phyloP scores from a whole-genome alignment of 1,140 invertebrate species.

The Pomacea maculata region DNA sequence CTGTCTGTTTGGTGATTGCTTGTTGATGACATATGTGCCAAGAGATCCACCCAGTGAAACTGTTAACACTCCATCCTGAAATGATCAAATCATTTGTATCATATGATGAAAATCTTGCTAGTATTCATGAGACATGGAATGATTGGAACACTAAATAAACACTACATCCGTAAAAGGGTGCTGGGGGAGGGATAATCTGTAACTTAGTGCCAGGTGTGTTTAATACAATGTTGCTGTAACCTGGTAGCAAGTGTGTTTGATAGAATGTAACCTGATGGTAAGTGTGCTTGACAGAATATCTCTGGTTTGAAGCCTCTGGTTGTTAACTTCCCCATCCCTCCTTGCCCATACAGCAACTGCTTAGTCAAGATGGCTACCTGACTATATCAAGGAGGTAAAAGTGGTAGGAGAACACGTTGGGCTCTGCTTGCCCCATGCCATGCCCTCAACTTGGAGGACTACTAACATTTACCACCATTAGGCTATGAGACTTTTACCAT shows the following conservation, averaged over 20 bases:
- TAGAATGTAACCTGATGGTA: no score
- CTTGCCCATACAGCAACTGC: no score
- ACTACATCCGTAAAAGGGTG: neutral
- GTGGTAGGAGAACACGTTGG: no score
- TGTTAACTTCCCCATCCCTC: neutral
- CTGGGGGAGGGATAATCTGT: neutral
- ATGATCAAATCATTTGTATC: constrained; percentile 16
- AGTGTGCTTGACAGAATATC: no score
- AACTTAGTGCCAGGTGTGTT: neutral
- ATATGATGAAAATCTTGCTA: neutral
- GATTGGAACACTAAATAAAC: neutral
- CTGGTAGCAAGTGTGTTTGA: neutral
- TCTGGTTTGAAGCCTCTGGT: neutral
- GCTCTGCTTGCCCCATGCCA: no score
- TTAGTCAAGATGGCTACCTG: no score
- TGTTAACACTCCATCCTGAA: constrained; percentile 92
- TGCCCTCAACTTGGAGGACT: no score
- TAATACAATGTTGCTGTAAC: neutral
- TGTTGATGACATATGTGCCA: constrained; percentile 97
- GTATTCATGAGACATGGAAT: neutral
- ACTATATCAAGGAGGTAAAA: no score
- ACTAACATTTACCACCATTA: no score
- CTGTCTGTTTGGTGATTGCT: constrained; percentile 94
- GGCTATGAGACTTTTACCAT: no score
- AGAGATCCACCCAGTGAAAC: constrained; percentile 78